Conservation (phyloP, 2,888 invertebrate species). For the Hartigia nigra region DNA sequence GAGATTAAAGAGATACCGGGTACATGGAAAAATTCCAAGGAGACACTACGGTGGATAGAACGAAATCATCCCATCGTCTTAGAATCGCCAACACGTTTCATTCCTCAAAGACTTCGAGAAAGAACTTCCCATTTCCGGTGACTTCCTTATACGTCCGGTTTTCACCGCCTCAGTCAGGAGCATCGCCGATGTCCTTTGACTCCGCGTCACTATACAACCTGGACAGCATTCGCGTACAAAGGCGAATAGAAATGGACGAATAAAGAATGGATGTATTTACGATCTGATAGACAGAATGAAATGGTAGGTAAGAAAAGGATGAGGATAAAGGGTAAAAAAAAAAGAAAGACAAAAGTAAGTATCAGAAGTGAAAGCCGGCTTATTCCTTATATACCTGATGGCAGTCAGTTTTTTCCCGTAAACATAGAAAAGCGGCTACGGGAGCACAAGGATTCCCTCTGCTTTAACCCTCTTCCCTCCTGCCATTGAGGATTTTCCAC, state of each 20-base stretch:
- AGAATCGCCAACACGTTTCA: neutral
- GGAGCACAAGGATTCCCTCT: neutral
- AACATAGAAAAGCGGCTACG: neutral
- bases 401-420: neutral
- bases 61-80: neutral
- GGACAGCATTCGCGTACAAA: neutral
- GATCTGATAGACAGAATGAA: neutral
- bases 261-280: neutral
- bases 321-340: neutral
- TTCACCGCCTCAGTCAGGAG: neutral
- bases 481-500: neutral
- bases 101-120: neutral
- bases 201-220: neutral
- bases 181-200: neutral
- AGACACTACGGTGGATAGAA: neutral
- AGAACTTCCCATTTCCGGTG: neutral
- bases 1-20: neutral
- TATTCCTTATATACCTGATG: neutral
- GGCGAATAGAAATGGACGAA: neutral
- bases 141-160: neutral
- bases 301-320: neutral
- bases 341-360: neutral
- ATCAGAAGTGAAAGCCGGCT: neutral
- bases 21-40: neutral
- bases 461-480: neutral